A percentile compares a stretch with the other conserved stretches of the same genome.
phyloP scores from a whole-genome alignment of 2,888 invertebrate genomes.

The Nemurella pictetii region DNA sequence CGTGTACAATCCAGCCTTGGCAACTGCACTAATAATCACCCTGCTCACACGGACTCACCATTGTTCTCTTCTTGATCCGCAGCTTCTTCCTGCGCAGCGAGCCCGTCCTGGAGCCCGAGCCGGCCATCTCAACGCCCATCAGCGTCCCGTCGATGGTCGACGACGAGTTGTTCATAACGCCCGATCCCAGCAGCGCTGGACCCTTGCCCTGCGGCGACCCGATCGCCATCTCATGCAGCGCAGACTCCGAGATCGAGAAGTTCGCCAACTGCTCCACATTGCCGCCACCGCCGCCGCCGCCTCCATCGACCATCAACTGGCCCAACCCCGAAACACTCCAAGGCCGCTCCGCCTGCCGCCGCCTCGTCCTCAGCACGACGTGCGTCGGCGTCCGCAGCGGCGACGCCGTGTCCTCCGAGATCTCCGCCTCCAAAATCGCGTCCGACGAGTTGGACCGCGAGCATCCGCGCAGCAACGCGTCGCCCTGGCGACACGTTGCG shows the following conservation, averaged over 20 bases:
- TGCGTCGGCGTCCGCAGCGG: conserved; percentile 15
- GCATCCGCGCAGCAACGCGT: conserved; percentile 44
- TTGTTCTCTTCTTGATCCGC: conserved; percentile 53
- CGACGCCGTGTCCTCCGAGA: conserved; percentile 42
- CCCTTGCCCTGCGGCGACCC: conserved; percentile 50
- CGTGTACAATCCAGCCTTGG: neutral
- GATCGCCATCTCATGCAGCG: conserved; percentile 68
- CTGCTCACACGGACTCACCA: conserved; percentile 47
- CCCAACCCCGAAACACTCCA: conserved; percentile 89
- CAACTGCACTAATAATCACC: conserved; percentile 13
- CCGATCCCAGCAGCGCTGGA: conserved; percentile 4
- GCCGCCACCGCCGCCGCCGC: conserved; percentile 46
- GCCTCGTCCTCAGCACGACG: conserved; percentile 67
- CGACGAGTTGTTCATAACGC: conserved; percentile 51
- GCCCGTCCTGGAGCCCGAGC: conserved; percentile 50
- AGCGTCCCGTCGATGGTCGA: conserved; percentile 59
- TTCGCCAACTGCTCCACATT: conserved; percentile 55
- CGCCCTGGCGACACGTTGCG: conserved; percentile 61
- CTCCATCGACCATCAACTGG: conserved; percentile 56
- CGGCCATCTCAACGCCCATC: conserved; percentile 47
- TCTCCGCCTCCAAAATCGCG: conserved; percentile 37
- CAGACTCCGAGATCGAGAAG: conserved; percentile 88
- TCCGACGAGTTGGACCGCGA: conserved; percentile 47
- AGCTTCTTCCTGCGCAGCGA: conserved; percentile 55
- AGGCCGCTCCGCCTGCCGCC: conserved; percentile 60